Evolutionary conservation across 92 coral and sea anemone genomes (phyloP).

Genomic region (Montipora capitata): DNA sequence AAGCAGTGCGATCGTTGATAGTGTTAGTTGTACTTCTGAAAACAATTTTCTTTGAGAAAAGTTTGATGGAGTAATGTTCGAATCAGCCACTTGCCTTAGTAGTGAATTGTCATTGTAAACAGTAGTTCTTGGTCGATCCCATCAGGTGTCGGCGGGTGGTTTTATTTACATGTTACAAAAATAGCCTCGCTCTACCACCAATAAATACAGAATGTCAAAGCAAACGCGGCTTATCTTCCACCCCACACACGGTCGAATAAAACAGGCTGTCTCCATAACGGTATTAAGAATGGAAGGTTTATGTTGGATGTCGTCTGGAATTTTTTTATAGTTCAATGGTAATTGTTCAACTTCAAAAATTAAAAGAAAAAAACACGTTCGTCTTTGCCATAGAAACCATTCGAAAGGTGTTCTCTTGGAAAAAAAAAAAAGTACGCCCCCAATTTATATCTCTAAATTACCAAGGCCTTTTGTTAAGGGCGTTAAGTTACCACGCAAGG

Average conservation of each 20-base stretch:
- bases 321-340: background rate
- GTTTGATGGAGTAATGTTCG: too few relatives aligned
- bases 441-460: background rate
- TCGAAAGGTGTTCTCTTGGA: background rate
- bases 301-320: background rate
- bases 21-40: background rate
- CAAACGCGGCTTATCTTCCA: too few relatives aligned
- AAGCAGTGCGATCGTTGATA: background rate
- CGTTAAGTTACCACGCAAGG: constrained; percentile 1
- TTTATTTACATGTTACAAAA: background rate
- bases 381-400: constrained; percentile 37
- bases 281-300: background rate
- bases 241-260: background rate
- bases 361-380: constrained; percentile 14
- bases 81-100: too few relatives aligned
- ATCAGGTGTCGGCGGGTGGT: constrained; percentile 45
- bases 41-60: too few relatives aligned
- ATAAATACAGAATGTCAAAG: too few relatives aligned
- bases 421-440: constrained; percentile 11
- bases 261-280: constrained; percentile 33
- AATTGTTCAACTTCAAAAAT: background rate
- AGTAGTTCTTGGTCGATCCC: background rate
- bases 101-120: too few relatives aligned
- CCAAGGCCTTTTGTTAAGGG: constrained; percentile 2
- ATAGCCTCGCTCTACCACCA: too few relatives aligned